Conservation (phyloP, 2,113 vertebrate species). For the Calypte anna region DNA sequence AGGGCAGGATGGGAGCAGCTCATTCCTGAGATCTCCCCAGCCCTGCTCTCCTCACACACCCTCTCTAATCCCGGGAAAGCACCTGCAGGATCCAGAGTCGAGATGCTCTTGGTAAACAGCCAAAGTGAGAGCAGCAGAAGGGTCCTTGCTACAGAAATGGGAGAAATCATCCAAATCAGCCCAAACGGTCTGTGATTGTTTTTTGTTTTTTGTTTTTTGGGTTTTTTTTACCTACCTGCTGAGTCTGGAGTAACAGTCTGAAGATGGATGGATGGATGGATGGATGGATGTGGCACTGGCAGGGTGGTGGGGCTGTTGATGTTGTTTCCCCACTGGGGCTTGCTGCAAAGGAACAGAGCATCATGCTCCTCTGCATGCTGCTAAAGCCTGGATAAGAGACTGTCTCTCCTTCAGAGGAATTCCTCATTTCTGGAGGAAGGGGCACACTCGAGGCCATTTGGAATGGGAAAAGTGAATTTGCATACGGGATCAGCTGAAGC, state of each 20-base stretch:
- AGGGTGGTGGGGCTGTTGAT: background rate
- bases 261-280: background rate
- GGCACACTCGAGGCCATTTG: accelerated
- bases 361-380: background rate
- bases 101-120: background rate
- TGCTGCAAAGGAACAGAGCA: accelerated
- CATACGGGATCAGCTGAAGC: accelerated
- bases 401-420: background rate
- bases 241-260: background rate
- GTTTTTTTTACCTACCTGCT: background rate
- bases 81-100: accelerated
- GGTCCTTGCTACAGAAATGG: background rate
- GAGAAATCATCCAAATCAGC: background rate
- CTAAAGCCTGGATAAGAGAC: background rate
- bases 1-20: background rate
- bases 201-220: background rate
- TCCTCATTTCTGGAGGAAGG: background rate
- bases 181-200: background rate
- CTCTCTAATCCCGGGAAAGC: background rate
- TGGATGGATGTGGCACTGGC: background rate
- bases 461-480: background rate
- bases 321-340: background rate
- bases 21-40: accelerated
- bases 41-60: background rate
- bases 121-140: background rate